These are phyloP conservation scores for Melieria crassipennis DNA, from an alignment of 2,888 invertebrate species.

Conservation along the genomic window DNA sequence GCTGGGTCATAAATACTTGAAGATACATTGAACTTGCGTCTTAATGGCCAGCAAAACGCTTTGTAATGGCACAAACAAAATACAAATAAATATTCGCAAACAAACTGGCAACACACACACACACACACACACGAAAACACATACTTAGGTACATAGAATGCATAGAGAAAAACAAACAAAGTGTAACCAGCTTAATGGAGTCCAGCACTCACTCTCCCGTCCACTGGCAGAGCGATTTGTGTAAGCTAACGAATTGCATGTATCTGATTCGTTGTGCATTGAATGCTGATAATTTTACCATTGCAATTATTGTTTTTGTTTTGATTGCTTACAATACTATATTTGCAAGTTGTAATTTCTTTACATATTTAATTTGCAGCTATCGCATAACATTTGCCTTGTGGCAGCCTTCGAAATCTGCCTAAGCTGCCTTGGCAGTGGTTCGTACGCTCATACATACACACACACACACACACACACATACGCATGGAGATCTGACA, in stretches of 20 bases:
- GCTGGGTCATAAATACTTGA: conserved; percentile 33
- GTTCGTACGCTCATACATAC: too few species aligned
- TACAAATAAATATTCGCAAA: conserved; percentile 30
- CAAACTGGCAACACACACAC: background rate
- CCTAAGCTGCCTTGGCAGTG: too few species aligned
- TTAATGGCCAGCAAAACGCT: conserved; percentile 44
- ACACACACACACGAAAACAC: conserved; percentile 5
- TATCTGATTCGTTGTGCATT: too few species aligned
- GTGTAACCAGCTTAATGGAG: too few species aligned
- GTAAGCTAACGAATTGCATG: too few species aligned
- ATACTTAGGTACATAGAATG: background rate
- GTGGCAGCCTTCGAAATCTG: too few species aligned
- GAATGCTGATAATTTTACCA: too few species aligned
- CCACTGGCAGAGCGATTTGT: too few species aligned
- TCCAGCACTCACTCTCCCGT: too few species aligned
- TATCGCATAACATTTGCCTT: too few species aligned
- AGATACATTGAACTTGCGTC: conserved; percentile 30
- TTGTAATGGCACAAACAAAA: conserved; percentile 41
- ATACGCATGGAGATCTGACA: too few species aligned
- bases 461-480: too few species aligned
- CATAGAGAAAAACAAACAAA: background rate
- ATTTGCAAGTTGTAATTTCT: conserved; percentile 5
- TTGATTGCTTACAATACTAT: conserved; percentile 1
- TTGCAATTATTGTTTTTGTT: background rate
- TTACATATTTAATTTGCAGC: conserved; percentile 13